Percentiles rank a stretch among this genome's conserved stretches.
Evolutionary conservation across 1,140 invertebrate genomes (phyloP).

Genomic region (Lepidurus apus): DNA sequence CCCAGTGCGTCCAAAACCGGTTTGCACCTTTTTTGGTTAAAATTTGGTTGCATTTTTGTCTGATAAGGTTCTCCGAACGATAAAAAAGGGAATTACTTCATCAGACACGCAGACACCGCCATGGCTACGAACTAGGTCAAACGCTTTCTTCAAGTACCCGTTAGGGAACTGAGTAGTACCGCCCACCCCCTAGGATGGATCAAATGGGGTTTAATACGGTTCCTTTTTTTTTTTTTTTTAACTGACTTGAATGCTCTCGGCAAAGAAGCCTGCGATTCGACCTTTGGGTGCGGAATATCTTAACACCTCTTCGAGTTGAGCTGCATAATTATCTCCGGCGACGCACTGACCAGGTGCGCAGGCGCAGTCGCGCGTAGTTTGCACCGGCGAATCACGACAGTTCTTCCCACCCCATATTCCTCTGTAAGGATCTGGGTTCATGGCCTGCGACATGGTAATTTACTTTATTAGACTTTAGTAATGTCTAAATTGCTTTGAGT

Average conservation of each 20-base stretch:
- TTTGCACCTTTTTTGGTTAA: conserved; percentile 65
- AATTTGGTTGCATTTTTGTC: neutral
- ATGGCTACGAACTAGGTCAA: conserved; percentile 65
- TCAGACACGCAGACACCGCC: conserved; percentile 88
- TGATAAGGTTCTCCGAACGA: neutral
- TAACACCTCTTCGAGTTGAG: conserved; percentile 73
- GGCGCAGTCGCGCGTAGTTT: conserved; percentile 61
- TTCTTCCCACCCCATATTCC: conserved; percentile 81
- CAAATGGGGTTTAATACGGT: neutral
- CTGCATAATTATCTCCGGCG: conserved; percentile 70
- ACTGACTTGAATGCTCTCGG: conserved; percentile 82
- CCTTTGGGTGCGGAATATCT: conserved; percentile 66
- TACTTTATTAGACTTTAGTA: neutral
- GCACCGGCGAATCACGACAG: conserved; percentile 81
- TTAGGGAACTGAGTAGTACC: conserved; percentile 88
- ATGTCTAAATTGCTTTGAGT: too few relatives aligned
- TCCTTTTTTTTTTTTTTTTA: neutral
- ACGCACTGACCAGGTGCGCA: conserved; percentile 60
- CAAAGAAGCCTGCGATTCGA: conserved; percentile 79
- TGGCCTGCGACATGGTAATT: conserved; percentile 51
- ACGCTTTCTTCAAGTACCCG: conserved; percentile 75
- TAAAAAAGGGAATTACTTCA: conserved; percentile 58
- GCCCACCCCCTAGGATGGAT: conserved; percentile 64
- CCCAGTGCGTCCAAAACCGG: conserved; percentile 90
- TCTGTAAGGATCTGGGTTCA: conserved; percentile 83